A percentile compares a stretch with the other conserved stretches of the same genome.
These are phyloP conservation scores for Oenanthe melanoleuca DNA, from an alignment of 2,113 vertebrate species.

Conservation along the genomic window DNA sequence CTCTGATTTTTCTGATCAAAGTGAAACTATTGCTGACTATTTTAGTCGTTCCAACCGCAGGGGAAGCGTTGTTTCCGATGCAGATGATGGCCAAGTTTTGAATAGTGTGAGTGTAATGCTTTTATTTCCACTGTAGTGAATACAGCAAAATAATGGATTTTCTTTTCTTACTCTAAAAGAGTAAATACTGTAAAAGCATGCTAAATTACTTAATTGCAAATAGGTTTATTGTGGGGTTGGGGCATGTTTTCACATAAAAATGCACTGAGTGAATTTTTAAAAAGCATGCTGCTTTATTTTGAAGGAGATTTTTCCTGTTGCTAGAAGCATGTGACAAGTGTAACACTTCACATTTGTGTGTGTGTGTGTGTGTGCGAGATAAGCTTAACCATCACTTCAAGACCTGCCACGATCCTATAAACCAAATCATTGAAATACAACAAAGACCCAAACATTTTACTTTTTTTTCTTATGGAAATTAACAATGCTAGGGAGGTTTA, in stretches of 20 bases:
- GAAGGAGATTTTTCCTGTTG: not conserved
- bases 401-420: no score
- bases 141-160: not conserved
- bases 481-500: rapidly evolving
- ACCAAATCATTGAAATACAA: no score
- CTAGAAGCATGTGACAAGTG: not conserved
- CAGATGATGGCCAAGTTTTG: slow-evolving; percentile 86
- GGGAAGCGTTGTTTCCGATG: slow-evolving; percentile 91
- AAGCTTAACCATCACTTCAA: not conserved
- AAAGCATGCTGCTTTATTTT: not conserved
- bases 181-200: not conserved
- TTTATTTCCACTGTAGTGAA: not conserved
- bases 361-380: not conserved
- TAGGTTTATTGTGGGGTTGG: not conserved
- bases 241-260: not conserved
- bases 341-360: not conserved
- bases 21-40: slow-evolving; percentile 93
- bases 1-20: slow-evolving; percentile 86
- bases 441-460: not conserved
- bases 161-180: not conserved
- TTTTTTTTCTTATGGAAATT: rapidly evolving
- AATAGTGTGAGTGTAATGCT: slow-evolving; percentile 85
- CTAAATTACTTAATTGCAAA: not conserved
- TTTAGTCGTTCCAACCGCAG: slow-evolving; percentile 91
- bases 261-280: not conserved